phyloP scores from a whole-genome alignment of 2,888 invertebrate species.

The Euproctis similis region DNA sequence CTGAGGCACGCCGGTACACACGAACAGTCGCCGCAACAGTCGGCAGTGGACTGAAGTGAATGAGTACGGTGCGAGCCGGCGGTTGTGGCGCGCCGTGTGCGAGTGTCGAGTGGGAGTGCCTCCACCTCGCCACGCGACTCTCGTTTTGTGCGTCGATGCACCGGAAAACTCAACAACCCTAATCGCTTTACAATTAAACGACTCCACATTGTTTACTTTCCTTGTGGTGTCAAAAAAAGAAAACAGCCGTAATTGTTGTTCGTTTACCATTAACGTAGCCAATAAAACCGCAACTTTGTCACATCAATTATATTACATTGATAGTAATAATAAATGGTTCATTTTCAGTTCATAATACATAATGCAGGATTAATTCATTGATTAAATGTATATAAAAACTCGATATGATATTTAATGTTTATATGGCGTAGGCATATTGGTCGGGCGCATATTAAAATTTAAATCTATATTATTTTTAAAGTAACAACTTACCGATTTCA shows the following conservation, averaged over 20 bases:
- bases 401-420: too few species aligned
- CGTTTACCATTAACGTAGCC: slow-evolving; percentile 17
- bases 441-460: too few species aligned
- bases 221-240: slow-evolving; percentile 30
- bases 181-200: slow-evolving; percentile 67
- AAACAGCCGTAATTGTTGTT: slow-evolving; percentile 17
- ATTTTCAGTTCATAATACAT: too few species aligned
- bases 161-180: slow-evolving; percentile 69
- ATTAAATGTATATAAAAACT: too few species aligned
- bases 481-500: slow-evolving; percentile 24
- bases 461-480: too few species aligned
- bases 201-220: slow-evolving; percentile 61
- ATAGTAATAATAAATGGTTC: too few species aligned
- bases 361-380: too few species aligned
- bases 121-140: slow-evolving; percentile 53
- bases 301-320: too few species aligned
- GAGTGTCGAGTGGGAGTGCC: slow-evolving; percentile 61
- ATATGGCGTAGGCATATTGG: too few species aligned
- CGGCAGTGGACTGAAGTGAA: slow-evolving; percentile 72
- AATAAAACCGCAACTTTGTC: slow-evolving; percentile 9
- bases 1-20: slow-evolving; percentile 47
- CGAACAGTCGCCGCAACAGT: slow-evolving; percentile 62
- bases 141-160: slow-evolving; percentile 48
- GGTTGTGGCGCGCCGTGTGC: slow-evolving; percentile 50
- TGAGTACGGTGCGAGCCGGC: slow-evolving; percentile 55